Conservation (phyloP, 2,113 vertebrate species). For the Cynopterus brachyotis region DNA sequence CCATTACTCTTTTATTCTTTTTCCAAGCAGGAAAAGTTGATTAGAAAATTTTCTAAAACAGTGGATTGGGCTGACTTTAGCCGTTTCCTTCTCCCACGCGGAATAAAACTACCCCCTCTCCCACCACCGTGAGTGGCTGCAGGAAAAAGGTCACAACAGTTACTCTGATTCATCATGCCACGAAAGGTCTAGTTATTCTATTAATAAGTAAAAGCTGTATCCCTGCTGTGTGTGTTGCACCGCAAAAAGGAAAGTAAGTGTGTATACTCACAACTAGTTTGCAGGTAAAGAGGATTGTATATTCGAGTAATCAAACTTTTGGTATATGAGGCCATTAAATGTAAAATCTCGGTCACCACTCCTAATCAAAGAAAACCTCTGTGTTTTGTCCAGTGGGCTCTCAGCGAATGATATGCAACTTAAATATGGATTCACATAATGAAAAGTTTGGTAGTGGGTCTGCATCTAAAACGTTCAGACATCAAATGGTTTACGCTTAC, state of each 20-base stretch:
- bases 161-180: neutral
- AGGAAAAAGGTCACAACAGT: neutral
- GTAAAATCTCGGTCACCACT: neutral
- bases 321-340: neutral
- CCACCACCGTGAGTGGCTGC: neutral
- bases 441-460: neutral
- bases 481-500: neutral
- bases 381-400: neutral
- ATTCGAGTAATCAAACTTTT: neutral
- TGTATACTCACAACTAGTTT: neutral
- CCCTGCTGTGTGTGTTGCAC: neutral
- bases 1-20: neutral
- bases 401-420: neutral
- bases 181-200: neutral
- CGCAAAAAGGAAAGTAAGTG: neutral
- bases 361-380: neutral
- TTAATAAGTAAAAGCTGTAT: neutral
- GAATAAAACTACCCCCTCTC: neutral
- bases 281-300: neutral
- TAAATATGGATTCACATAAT: neutral
- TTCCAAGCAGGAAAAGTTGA: neutral
- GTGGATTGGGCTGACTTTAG: neutral
- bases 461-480: fast-evolving
- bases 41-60: neutral
- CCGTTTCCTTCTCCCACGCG: neutral